phyloP scores from a whole-genome alignment of 2,888 invertebrate genomes.

The Drosophila conformis region DNA sequence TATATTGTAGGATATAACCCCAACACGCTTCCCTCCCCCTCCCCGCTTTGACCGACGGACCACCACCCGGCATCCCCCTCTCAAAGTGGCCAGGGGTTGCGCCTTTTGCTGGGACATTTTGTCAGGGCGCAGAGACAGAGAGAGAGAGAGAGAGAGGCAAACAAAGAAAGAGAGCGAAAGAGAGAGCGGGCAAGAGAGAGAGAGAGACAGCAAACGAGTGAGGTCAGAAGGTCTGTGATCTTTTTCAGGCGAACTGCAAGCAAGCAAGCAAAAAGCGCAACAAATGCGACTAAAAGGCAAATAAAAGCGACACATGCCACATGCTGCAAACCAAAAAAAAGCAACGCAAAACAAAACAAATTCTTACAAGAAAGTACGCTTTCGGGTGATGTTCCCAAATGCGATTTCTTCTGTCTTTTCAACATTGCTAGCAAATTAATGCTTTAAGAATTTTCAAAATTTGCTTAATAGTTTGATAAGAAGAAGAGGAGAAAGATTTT shows the following conservation, averaged over 20 bases:
- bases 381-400: constrained; percentile 18
- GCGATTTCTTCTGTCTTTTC: not conserved
- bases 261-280: constrained; percentile 55
- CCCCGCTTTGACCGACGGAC: constrained; percentile 42
- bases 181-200: constrained; percentile 13
- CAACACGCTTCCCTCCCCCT: not conserved
- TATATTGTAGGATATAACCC: constrained; percentile 58
- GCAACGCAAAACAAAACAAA: not conserved
- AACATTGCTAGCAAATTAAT: not conserved
- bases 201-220: constrained; percentile 44
- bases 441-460: not conserved
- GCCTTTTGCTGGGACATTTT: constrained; percentile 43
- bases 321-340: constrained; percentile 9
- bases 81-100: constrained; percentile 38
- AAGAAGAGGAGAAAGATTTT: not conserved
- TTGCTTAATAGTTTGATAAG: not conserved
- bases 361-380: constrained; percentile 10
- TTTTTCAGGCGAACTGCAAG: constrained; percentile 70
- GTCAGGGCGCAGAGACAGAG: constrained; percentile 41
- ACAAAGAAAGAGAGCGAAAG: constrained; percentile 48
- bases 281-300: constrained; percentile 39
- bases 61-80: not conserved
- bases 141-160: not conserved
- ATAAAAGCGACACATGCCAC: constrained; percentile 53
- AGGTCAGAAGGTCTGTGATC: constrained; percentile 82